Base-by-base conservation (phyloP, 1,140 invertebrate genomes). In the Temnothorax curvispinosus region DNA sequence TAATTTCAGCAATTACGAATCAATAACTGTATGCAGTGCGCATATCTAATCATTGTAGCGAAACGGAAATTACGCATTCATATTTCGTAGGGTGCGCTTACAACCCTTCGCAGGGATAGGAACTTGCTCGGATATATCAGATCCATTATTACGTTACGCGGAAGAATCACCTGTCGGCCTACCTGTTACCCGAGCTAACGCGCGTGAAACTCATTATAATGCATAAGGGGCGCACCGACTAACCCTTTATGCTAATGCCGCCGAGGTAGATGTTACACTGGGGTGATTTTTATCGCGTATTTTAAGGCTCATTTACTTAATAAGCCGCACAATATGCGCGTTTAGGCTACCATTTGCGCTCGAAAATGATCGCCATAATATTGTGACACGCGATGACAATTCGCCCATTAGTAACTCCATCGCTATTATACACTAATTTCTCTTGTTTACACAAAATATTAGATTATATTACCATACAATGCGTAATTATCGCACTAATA, bases 291-390 rank as follows among this genome's bases (percentile, higher is more conserved):
- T 91, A 91, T 90, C 86, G 60, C 64, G 41, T 86, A 87, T 85
- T 92, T 94, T 93, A 92, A 93, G 89, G 85, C 75, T 80, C 90
- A 91, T 92, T 93, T 93, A 90, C 89, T 91, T 93, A 93, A 94
- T 92, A 89, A 92, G 89, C 87, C 90, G 88, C 80, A 87, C 88
- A 92, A 90, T 86, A 85, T 90, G 85, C 86, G 52, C 47, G 75
- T 65, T 89, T 88, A 74, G 18, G n/a, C 1, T 60, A 62, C 35
- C 69, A 75, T 60, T 74, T 84, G 80, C 15, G 80, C 54, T 74
- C 7, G 41, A 60, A 50, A 74, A 74, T 32, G 41, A 75, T 21
- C n/a, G 38, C 44, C 27, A 4, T 35, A 50, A 58, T 60, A 50
- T 77, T 13, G 8, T 11, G 5, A 27, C n/a, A 47, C 44, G 41